phyloP scores from a whole-genome alignment of 1,140 invertebrate genomes.

The Diploscapter pachys region DNA sequence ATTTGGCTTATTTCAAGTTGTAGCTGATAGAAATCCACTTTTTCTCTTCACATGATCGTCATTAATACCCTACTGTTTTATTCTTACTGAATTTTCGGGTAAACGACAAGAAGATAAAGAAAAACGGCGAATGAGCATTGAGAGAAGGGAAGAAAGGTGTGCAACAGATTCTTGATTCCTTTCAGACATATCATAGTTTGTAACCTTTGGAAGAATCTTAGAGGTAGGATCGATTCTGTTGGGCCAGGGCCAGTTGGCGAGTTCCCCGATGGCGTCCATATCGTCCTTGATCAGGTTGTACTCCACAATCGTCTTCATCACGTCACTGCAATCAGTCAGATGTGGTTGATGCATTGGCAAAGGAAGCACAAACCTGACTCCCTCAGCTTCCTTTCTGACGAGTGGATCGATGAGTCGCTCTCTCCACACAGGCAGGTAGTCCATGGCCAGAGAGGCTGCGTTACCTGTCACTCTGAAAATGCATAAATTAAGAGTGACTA shows the following conservation, averaged over 20 bases:
- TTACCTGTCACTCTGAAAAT: constrained; percentile 47
- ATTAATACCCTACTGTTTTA: too few relatives aligned
- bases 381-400: constrained; percentile 69
- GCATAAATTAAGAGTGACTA: too few relatives aligned
- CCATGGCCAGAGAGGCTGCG: constrained; percentile 59
- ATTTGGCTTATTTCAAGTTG: too few relatives aligned
- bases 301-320: constrained; percentile 72
- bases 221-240: constrained; percentile 29
- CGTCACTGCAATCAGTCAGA: constrained; percentile 63
- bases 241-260: constrained; percentile 70
- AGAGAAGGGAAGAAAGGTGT: too few relatives aligned
- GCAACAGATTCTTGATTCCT: too few relatives aligned
- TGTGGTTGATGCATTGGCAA: not conserved
- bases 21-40: too few relatives aligned
- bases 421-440: constrained; percentile 75
- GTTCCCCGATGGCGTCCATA: constrained; percentile 78
- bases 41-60: too few relatives aligned
- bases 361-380: constrained; percentile 60
- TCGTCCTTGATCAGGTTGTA: constrained; percentile 87
- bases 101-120: constrained; percentile 60
- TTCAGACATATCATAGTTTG: too few relatives aligned
- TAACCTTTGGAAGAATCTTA: constrained; percentile 25
- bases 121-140: not conserved
- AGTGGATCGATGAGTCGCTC: constrained; percentile 74
- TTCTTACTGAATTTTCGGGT: too few relatives aligned